Conservation (phyloP, 2,113 vertebrate species). For the Prionailurus bengalensis region DNA sequence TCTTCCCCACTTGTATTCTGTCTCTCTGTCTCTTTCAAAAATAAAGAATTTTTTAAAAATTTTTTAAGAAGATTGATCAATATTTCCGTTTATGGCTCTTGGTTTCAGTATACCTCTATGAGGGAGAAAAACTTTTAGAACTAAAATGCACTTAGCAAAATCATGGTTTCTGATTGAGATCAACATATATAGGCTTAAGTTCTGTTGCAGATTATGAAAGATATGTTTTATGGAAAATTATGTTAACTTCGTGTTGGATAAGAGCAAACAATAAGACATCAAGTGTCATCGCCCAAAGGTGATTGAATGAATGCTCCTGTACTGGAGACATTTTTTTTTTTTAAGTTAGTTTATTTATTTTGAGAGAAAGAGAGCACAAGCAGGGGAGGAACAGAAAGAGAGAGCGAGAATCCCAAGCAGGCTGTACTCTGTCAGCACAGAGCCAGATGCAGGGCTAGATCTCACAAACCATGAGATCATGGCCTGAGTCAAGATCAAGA, state of each 20-base stretch:
- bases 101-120: slow-evolving; percentile 27
- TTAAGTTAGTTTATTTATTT: too few species aligned
- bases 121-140: slow-evolving; percentile 15
- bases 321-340: slow-evolving; percentile 71
- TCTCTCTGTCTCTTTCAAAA: neutral
- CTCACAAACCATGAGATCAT: too few species aligned
- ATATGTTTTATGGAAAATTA: slow-evolving; percentile 54
- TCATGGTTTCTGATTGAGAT: neutral
- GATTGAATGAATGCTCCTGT: slow-evolving; percentile 1
- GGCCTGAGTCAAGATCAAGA: too few species aligned
- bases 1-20: too few species aligned
- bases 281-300: slow-evolving; percentile 32
- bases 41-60: too few species aligned
- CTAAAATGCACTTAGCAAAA: neutral
- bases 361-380: too few species aligned
- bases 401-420: too few species aligned
- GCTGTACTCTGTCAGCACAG: too few species aligned
- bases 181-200: neutral
- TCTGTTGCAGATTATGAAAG: slow-evolving; percentile 43
- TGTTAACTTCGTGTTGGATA: slow-evolving; percentile 54
- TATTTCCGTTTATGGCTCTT: neutral
- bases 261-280: slow-evolving; percentile 57
- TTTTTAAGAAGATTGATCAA: slow-evolving; percentile 13
- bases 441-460: too few species aligned
- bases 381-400: too few species aligned